Conservation (phyloP, 2,888 invertebrate species). For the Physocephala rufipes region DNA sequence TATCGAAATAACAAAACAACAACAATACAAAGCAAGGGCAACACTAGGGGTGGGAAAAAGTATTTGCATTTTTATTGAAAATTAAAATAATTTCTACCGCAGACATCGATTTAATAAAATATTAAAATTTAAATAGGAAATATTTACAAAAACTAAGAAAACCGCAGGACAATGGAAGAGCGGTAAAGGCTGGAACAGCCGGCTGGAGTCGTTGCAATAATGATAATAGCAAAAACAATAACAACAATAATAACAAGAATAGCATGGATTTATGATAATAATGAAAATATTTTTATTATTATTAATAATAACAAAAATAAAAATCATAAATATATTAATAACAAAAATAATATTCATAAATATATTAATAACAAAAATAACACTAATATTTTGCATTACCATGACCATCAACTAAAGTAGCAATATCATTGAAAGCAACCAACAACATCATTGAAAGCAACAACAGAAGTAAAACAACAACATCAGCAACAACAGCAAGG, state of each 20-base stretch:
- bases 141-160: not conserved
- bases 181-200: conserved; percentile 17
- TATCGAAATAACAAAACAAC: too few species aligned
- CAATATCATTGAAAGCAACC: too few species aligned
- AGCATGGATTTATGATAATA: too few species aligned
- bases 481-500: not conserved
- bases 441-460: too few species aligned
- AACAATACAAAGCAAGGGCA: too few species aligned
- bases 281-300: too few species aligned
- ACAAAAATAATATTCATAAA: too few species aligned
- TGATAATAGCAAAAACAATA: conserved; percentile 3
- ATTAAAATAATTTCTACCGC: conserved; percentile 53
- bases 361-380: too few species aligned
- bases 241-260: conserved; percentile 13
- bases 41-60: conserved; percentile 24
- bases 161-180: not conserved
- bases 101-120: conserved; percentile 50
- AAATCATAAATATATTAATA: too few species aligned
- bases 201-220: not conserved
- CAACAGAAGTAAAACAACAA: not conserved
- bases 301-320: too few species aligned
- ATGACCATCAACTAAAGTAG: too few species aligned
- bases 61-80: conserved; percentile 53
- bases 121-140: conserved; percentile 22
- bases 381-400: too few species aligned